Evolutionary conservation across 2,113 vertebrate genomes (phyloP), one percentile per base, ranked within the genome.

Genomic region (Aspiorhynchus laticeps): DNA sequence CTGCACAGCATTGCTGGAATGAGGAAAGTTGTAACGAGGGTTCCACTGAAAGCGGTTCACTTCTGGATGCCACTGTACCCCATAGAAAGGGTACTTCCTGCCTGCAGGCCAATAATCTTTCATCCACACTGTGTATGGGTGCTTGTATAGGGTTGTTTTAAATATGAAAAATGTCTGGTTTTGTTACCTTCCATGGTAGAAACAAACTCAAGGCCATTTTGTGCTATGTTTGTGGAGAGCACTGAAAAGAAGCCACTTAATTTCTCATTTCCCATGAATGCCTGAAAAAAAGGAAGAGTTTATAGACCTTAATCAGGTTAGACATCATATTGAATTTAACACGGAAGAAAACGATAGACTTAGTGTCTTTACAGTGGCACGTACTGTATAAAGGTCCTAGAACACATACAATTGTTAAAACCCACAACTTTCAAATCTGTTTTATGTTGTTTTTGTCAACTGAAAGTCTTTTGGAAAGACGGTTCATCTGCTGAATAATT

Each of bases 31-130:
- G 5, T 19, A 0, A 0, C 33, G 90, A 8, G 81, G 90, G 78
- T 89, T 0, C 96, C 96, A 96, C 92, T 95, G 93, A 33, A 96
- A 96, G 33, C 92, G 90, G 85, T 94, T 96, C 74, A 95, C 95
- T 89, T 96, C 96, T 7, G 96, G 96, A 87, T 96, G 96, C 96
- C 96, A 96, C 92, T 96, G 96, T 1, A 95, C 94, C 6, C 94
- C 95, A 15, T 96, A 96, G 90, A 96, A 93, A 1, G 96, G 95
- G 86, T 95, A 94, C 33, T 7, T 91, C 85, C 88, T 94, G 74
- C 91, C 95, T 96, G 90, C 1, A 7, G 41, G 15, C 24, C 48
- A 53, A 84, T 61, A 75, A 46, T 21, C 63, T 17, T 36, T 83
- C 38, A 46, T 36, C 46, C 7, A n/a, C 21, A 36, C 83, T 33